Percentiles rank a stretch among this genome's conserved stretches.
These are phyloP conservation scores for Cassiopea xamachana DNA, from an alignment of 30 jellyfish, hydroid and myxozoan genomes.

Conservation along the genomic window DNA sequence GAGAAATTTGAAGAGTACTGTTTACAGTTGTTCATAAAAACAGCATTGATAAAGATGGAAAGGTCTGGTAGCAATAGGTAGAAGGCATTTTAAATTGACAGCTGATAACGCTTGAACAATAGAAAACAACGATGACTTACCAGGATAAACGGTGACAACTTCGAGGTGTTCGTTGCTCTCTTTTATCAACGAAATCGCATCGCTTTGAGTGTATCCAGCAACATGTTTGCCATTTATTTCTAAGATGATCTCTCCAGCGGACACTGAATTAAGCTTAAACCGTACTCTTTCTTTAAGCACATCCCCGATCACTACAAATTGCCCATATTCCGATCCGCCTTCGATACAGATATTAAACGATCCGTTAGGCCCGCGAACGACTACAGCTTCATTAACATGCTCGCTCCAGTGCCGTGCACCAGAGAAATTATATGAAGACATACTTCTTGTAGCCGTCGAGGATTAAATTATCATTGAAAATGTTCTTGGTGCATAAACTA, in stretches of 20 bases:
- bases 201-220: constrained; percentile 99
- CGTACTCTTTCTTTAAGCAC: constrained; percentile 85
- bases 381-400: constrained; percentile 90
- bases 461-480: constrained; percentile 17
- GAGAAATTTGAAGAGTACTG: neutral
- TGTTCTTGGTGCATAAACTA: neutral
- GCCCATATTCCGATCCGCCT: constrained; percentile 99
- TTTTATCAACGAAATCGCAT: constrained; percentile 90
- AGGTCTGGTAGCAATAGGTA: neutral
- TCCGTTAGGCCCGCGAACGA: constrained; percentile 95
- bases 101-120: neutral
- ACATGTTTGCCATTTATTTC: constrained; percentile 95
- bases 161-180: constrained; percentile 84
- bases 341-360: constrained; percentile 96
- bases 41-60: neutral
- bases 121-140: constrained; percentile 40
- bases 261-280: constrained; percentile 78
- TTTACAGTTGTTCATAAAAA: neutral
- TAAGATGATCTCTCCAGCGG: constrained; percentile 95
- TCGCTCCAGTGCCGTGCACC: constrained; percentile 94
- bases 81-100: neutral
- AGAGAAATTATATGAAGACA: constrained; percentile 70
- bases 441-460: neutral
- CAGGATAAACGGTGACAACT: constrained; percentile 90
- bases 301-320: constrained; percentile 97